Percentiles rank a stretch among this genome's conserved stretches.
phyloP scores from a whole-genome alignment of 2,797 vertebrate genomes.

The Echeneis naucrates region DNA sequence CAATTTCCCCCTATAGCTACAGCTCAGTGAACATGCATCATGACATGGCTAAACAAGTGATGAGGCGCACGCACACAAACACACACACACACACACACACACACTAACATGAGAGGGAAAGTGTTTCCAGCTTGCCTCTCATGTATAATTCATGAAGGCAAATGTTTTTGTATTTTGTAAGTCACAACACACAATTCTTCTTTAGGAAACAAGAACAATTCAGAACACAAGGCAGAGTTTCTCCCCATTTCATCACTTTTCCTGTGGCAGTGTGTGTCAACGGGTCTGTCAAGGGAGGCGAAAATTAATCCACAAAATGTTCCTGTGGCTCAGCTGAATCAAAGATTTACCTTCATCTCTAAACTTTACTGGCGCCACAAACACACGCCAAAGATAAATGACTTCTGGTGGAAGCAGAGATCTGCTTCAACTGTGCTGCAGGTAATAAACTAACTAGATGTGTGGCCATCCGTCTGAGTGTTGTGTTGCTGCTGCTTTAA shows the following conservation, averaged over 20 bases:
- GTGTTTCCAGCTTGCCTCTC: constrained; percentile 27
- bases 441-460: neutral
- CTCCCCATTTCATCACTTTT: constrained; percentile 73
- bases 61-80: constrained; percentile 23
- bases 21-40: constrained; percentile 37
- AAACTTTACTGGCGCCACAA: constrained; percentile 14
- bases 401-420: neutral
- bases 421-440: neutral
- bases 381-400: neutral
- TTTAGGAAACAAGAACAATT: constrained; percentile 58
- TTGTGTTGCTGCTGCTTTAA: neutral
- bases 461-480: neutral
- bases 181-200: constrained; percentile 34
- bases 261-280: constrained; percentile 42
- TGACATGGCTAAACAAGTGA: constrained; percentile 45
- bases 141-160: constrained; percentile 58
- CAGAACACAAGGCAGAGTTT: constrained; percentile 53
- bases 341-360: constrained; percentile 39
- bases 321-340: constrained; percentile 3
- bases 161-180: constrained; percentile 28
- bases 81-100: neutral
- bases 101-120: constrained; percentile 1
- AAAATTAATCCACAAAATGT: constrained; percentile 23
- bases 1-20: constrained; percentile 17
- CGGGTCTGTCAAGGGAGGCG: constrained; percentile 47